A percentile compares a stretch with the other conserved stretches of the same genome.
These are phyloP conservation scores for Lasioglossum vierecki DNA, from an alignment of 2,888 invertebrate species.

Conservation along the genomic window DNA sequence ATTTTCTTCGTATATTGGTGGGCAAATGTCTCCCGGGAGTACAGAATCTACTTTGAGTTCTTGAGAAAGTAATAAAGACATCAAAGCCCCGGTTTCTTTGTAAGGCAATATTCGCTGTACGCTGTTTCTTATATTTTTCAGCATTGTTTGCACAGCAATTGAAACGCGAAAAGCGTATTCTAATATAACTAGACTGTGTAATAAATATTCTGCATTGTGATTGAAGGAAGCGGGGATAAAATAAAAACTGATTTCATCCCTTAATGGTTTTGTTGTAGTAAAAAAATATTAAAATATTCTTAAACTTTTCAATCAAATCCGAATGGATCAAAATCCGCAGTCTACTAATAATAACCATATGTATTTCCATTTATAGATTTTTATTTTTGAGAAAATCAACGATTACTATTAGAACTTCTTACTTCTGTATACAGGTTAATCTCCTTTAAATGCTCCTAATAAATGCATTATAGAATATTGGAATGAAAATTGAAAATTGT, in stretches of 20 bases:
- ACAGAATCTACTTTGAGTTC: conserved; percentile 40
- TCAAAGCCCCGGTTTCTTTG: conserved; percentile 28
- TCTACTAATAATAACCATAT: not conserved
- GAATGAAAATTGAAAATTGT: too few relatives aligned
- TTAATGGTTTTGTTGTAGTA: too few relatives aligned
- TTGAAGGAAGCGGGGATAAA: too few relatives aligned
- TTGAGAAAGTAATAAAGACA: conserved; percentile 50
- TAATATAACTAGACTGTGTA: too few relatives aligned
- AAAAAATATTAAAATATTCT: too few relatives aligned
- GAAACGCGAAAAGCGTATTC: not conserved
- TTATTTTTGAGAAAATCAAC: not conserved
- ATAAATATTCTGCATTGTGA: too few relatives aligned
- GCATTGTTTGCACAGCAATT: not conserved
- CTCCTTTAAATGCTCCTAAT: not conserved
- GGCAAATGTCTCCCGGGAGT: conserved; percentile 50
- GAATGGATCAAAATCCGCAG: too few relatives aligned
- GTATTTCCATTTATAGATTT: not conserved
- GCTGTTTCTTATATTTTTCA: conserved; percentile 7
- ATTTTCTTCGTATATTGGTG: conserved; percentile 55
- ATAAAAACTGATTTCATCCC: too few relatives aligned
- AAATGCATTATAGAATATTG: too few relatives aligned
- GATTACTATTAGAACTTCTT: not conserved
- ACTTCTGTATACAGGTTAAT: not conserved
- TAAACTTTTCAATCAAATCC: too few relatives aligned
- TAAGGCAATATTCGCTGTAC: conserved; percentile 23